These are phyloP conservation scores for Laupala kohalensis DNA, from an alignment of 1,140 invertebrate genomes.

Conservation along the genomic window DNA sequence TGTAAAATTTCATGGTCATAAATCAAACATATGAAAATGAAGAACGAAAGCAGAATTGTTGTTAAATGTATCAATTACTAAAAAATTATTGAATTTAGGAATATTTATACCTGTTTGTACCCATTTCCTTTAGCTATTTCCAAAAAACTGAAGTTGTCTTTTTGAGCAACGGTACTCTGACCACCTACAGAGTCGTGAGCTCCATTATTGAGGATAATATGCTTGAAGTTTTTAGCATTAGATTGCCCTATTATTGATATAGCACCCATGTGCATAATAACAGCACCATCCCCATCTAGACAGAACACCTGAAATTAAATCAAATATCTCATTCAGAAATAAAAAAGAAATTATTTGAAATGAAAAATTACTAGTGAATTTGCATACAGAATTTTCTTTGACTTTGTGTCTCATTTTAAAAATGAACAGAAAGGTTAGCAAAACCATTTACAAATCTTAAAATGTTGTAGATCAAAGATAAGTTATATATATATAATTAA, in stretches of 20 bases:
- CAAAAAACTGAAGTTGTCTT: constrained; percentile 1
- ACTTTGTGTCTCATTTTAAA: background rate
- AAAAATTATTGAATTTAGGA: background rate
- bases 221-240: constrained; percentile 27
- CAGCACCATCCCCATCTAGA: constrained; percentile 33
- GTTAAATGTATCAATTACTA: no score
- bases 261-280: constrained; percentile 34
- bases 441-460: no score
- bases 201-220: constrained; percentile 34
- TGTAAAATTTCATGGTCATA: background rate
- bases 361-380: no score
- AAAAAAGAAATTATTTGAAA: background rate
- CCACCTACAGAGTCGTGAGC: constrained; percentile 35
- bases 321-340: background rate
- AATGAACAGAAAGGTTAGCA: no score
- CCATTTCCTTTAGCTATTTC: constrained; percentile 12
- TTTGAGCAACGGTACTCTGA: constrained; percentile 23
- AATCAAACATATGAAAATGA: background rate
- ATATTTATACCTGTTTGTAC: constrained; percentile 12
- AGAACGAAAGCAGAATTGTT: background rate
- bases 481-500: background rate
- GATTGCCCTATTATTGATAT: constrained; percentile 30
- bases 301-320: constrained; percentile 26
- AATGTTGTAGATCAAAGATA: no score
- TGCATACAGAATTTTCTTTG: no score